Evolutionary conservation across 2,888 invertebrate genomes (phyloP), one percentile per base, ranked within the genome.

Genomic region (Caenorhabditis sp.): DNA sequence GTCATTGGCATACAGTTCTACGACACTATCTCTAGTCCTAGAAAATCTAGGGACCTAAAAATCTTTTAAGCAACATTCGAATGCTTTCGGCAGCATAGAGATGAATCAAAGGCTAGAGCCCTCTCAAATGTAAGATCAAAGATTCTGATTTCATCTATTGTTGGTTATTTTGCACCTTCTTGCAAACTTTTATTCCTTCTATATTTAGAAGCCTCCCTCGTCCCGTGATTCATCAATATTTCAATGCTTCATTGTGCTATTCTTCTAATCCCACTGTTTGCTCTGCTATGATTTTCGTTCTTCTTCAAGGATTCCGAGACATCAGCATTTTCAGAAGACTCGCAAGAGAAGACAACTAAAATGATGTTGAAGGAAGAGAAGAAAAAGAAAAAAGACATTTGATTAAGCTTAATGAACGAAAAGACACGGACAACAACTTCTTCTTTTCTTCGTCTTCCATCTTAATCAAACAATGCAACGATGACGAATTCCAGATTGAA

Each of bases 361-460:
- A 28, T 44, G 44, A 47, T 58, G 47, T 44, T 61, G 61, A 59
- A 73, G 38, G 22, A 31, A 61, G 61, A 61, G 35, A 58, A 61
- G 26, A 56, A 61, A 22, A 58, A 61, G 26, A 56, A 51, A 8
- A 22, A 44, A 70, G 26, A 26, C 69, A 75, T 82, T 82, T 76
- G 81, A 82, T 82, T 82, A 82, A 70, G 81, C 81, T 82, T 82
- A 82, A 82, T 82, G 81, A 82, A 76, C 75, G 76, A 76, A 64
- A 56, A 63, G 44, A 66, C 63, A 41, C 59, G 75, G 75, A 68
- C 75, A 66, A 76, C 75, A 76, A 59, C 41, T n/a, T 58, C 35
- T 51, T 31, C 51, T 24, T 38, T 68, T 68, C 38, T 12, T 54
- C 26, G 22, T 38, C n/a, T 31, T 64, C 51, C 59, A 26, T 69